Conservation (phyloP, 2,888 invertebrate species). For the Pelosia muscerda region DNA sequence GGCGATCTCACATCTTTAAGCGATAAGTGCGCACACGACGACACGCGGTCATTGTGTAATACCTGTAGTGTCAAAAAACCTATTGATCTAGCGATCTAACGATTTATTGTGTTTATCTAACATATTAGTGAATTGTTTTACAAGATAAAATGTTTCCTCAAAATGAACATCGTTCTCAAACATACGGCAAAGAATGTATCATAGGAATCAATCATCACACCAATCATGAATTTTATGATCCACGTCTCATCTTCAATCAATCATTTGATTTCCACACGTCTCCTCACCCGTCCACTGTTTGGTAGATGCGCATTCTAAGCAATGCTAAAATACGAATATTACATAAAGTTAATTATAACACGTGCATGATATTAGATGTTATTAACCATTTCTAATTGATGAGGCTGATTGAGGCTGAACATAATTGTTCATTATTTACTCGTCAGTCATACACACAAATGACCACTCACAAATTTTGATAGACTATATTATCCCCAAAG, state of each 20-base stretch:
- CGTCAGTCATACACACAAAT: too few species aligned
- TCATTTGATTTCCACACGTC: not conserved
- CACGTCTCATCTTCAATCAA: not conserved
- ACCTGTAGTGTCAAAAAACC: conserved; percentile 35
- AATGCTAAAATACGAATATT: not conserved
- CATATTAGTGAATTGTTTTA: not conserved
- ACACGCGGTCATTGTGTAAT: conserved; percentile 56
- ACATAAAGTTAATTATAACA: not conserved
- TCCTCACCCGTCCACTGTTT: not conserved
- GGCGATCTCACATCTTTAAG: conserved; percentile 54
- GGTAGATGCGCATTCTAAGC: not conserved
- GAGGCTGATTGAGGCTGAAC: not conserved
- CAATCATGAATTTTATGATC: too few species aligned
- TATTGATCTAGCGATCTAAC: conserved; percentile 33
- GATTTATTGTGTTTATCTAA: not conserved
- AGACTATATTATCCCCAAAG: not conserved
- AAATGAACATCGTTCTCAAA: not conserved
- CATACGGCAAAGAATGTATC: too few species aligned
- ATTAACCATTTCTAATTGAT: not conserved
- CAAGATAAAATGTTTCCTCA: not conserved
- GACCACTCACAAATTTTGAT: too few species aligned
- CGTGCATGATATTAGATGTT: not conserved
- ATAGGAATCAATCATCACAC: too few species aligned
- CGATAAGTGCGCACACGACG: conserved; percentile 51
- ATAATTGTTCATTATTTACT: too few species aligned